Evolutionary conservation across 2,797 vertebrate genomes (phyloP), one percentile per base, ranked within the genome.

Genomic region (Semaprochilodus insignis): DNA sequence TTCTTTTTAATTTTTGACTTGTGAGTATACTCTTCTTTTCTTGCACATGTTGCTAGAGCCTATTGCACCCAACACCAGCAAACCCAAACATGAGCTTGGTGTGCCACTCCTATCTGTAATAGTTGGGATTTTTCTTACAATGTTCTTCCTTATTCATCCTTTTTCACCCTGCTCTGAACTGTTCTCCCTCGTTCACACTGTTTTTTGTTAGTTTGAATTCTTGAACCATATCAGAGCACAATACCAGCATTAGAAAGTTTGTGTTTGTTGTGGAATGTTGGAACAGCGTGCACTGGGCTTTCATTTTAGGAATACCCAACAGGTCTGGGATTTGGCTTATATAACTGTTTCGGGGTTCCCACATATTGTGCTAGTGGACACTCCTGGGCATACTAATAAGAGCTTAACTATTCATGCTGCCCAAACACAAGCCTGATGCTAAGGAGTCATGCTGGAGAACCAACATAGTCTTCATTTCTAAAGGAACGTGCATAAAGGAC

Each of bases 1-100:
- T 99, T 96, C 95, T 99, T 99, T 95, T 89, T 99, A 91, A 94
- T 99, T 83, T 99, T 99, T 92, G 97, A 99, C 86, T 90, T 99
- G 98, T 99, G 92, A 97, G 98, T 97, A 92, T 1, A 36, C 52
- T 74, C 17, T 17, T 74, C 54, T 74, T 2, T 36, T 15, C 1
- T 15, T n/a, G 21, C 11, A 48, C 44, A 31, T 55, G 52, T n/a
- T 55, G 8, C 23, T 54, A 34, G 16, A 19, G 16, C 63, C 27
- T 10, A 17, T n/a, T 17, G 6, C 5, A 19, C 6, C 16, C 63
- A 31, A 23, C 23, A 1, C 27, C 17, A 44, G 11, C 34, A 21
- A 67, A 67, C 34, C 16, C 63, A 66, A 66, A 66, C 31, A 40
- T 7, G 17, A 16, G 31, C 31, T 36, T 11, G 3, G 27, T 31